Evolutionary conservation across 2,888 invertebrate species (phyloP), one percentile per base, ranked within the genome.

Genomic region (Micoletzkya japonica): DNA sequence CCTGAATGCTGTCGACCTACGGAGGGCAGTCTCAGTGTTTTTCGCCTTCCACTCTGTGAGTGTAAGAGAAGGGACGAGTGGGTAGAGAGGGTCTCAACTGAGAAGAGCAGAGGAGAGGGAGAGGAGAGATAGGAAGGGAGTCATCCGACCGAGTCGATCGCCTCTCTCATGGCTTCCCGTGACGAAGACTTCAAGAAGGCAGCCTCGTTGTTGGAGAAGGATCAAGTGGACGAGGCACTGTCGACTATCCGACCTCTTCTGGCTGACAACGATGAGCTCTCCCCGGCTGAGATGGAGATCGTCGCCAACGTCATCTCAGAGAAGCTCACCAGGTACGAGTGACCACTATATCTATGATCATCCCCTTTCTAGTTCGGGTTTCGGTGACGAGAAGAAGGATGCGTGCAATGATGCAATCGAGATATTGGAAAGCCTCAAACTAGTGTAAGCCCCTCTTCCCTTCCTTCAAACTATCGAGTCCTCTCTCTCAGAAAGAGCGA

Each of bases 381-480:
- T 77, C 54, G 67, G 67, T 0, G 79, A 79, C n/a, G 76, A 76
- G 17, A 79, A 79, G 64, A 79, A 79, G 44, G 76, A 75, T 10
- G 77, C 76, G 28, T 79, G 79, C 67, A 68, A 73, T 32, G 68
- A 59, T 2, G 74, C 75, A n/a, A 67, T 76, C 30, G 76, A 74
- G 26, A 37, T 76, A 17, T 49, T 79, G 28, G 79, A 79, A 52
- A 74, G 74, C 26, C 58, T 74, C 17, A 77, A 76, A 63, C 32
- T 76, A 10, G 69, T 72, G 79, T 79, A n/a, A 75, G 74, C 70
- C 20, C 17, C 39, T 32, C 24, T 30, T 59, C n/a, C 2, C 32
- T 39, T 24, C 6, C 17, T 49, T 6, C 20, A 24, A 32, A 26
- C 17, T 6, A 28, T 67, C 28, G 57, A 17, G 10, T 69, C n/a